phyloP scores from a whole-genome alignment of 2,888 invertebrate genomes.

The Callinectes sapidus region DNA sequence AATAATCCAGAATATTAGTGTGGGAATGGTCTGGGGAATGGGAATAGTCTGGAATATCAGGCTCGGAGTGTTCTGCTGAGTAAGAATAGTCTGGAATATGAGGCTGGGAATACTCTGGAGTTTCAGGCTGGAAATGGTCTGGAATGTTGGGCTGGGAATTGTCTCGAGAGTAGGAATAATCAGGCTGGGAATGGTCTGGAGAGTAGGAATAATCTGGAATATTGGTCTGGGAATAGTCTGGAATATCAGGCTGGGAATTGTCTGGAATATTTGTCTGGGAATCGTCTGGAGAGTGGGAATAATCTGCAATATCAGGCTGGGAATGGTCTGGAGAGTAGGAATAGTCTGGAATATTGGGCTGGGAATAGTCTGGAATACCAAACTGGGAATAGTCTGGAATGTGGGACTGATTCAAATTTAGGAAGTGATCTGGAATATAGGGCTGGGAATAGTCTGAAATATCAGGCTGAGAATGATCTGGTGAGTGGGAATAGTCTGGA shows the following conservation, averaged over 20 bases:
- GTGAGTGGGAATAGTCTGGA: conserved; percentile 3
- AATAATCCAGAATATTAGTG: not conserved
- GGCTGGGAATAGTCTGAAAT: conserved; percentile 1
- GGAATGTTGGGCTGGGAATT: not conserved
- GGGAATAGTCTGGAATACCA: no score
- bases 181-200: not conserved
- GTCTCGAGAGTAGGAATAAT: no score
- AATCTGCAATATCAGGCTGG: not conserved
- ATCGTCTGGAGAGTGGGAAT: no score
- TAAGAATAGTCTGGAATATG: not conserved
- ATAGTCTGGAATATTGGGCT: not conserved
- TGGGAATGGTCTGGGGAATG: not conserved
- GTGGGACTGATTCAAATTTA: not conserved
- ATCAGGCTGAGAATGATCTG: not conserved
- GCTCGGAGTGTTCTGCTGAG: not conserved
- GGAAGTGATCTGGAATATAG: not conserved
- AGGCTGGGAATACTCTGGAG: not conserved
- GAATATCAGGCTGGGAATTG: not conserved
- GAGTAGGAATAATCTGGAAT: not conserved
- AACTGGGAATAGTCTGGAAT: not conserved
- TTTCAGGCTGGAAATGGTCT: not conserved
- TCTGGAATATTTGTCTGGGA: not conserved
- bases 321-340: not conserved
- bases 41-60: not conserved
- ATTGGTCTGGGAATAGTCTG: not conserved